These are phyloP conservation scores for Notodonta dromedarius DNA, from an alignment of 2,888 invertebrate species.

Conservation along the genomic window DNA sequence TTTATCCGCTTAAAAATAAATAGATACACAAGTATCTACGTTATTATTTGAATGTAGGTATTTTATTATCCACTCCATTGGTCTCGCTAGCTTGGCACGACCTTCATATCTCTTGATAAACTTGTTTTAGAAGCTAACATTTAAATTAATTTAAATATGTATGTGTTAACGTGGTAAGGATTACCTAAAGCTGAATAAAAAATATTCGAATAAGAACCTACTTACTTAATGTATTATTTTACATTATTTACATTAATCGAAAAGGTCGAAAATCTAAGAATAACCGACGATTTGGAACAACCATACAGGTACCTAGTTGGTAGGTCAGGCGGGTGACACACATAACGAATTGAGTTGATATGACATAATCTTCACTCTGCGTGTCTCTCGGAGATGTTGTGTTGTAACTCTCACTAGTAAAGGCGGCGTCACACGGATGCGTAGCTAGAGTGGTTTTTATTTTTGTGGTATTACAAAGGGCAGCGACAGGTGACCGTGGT, in stretches of 20 bases:
- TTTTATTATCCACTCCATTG: neutral
- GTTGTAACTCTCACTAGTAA: neutral
- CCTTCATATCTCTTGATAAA: conserved; percentile 4
- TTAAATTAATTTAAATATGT: neutral
- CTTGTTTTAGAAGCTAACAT: neutral
- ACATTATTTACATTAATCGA: too few species aligned
- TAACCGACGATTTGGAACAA: too few species aligned
- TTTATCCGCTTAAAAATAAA: too few species aligned
- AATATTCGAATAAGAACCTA: neutral
- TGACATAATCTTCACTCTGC: neutral
- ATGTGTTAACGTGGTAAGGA: neutral
- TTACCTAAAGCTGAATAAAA: neutral
- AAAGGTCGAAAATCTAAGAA: too few species aligned
- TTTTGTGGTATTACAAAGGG: too few species aligned
- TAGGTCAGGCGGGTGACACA: neutral
- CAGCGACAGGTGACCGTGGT: too few species aligned
- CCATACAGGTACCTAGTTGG: too few species aligned
- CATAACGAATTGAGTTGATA: neutral
- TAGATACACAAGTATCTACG: too few species aligned
- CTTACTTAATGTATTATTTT: too few species aligned
- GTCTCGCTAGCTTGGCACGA: neutral
- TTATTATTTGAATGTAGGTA: neutral
- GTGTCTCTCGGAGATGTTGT: neutral
- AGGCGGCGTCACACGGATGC: neutral
- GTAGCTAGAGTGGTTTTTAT: too few species aligned